A percentile compares a stretch with the other conserved stretches of the same genome.
Evolutionary conservation across 2,888 invertebrate species (phyloP).

Genomic region (Andrena hattorfiana): DNA sequence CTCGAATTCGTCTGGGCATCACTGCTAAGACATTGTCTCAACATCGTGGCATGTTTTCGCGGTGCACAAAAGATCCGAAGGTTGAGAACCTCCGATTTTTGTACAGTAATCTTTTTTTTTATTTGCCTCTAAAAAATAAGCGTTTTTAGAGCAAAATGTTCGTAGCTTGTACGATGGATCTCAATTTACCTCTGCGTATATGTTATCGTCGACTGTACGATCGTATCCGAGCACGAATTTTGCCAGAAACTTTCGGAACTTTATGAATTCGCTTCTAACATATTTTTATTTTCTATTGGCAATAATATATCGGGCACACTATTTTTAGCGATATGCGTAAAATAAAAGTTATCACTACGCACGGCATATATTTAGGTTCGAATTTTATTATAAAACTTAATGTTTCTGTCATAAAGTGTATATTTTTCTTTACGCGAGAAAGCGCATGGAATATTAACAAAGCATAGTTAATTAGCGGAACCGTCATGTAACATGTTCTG

Average conservation of each 20-base stretch:
- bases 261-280: slow-evolving; percentile 12
- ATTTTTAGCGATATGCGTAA: neutral
- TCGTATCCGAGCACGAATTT: slow-evolving; percentile 20
- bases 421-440: neutral
- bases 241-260: slow-evolving; percentile 18
- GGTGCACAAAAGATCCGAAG: slow-evolving; percentile 64
- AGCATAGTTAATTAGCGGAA: neutral
- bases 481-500: slow-evolving; percentile 15
- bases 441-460: slow-evolving; percentile 4
- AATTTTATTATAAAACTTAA: slow-evolving; percentile 8
- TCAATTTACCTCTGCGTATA: neutral
- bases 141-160: slow-evolving; percentile 25
- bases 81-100: slow-evolving; percentile 80
- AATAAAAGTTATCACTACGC: slow-evolving; percentile 9
- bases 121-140: slow-evolving; percentile 32
- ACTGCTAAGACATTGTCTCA: slow-evolving; percentile 73
- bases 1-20: slow-evolving; percentile 73
- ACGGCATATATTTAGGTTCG: neutral
- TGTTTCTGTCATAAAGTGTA: slow-evolving; percentile 24
- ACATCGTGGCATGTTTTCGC: slow-evolving; percentile 71
- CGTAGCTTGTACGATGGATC: neutral
- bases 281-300: slow-evolving; percentile 2
- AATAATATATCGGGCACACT: slow-evolving; percentile 4
- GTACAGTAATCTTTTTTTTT: slow-evolving; percentile 61
- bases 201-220: slow-evolving; percentile 18